Evolutionary conservation across 2,888 invertebrate genomes (phyloP).

Genomic region (Epirrhoe alternata): DNA sequence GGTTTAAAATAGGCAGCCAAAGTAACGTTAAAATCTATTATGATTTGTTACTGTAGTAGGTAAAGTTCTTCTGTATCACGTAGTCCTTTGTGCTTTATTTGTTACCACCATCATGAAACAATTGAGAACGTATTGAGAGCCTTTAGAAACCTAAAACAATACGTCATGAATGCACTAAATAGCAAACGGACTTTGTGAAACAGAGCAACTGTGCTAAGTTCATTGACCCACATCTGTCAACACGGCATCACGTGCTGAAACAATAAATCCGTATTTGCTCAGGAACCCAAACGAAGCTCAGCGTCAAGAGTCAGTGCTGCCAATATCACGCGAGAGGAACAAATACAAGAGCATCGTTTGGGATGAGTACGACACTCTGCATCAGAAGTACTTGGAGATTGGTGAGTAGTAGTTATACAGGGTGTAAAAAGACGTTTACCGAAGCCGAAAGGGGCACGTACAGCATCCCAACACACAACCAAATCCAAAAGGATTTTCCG

Average conservation of each 20-base stretch:
- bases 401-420: conserved; percentile 90
- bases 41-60: too few relatives aligned
- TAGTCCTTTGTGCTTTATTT: too few relatives aligned
- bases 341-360: conserved; percentile 93
- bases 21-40: too few relatives aligned
- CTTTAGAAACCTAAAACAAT: too few relatives aligned
- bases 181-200: neutral
- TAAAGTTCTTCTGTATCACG: too few relatives aligned
- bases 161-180: neutral
- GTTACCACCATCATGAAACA: too few relatives aligned
- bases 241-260: conserved; percentile 25
- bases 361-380: conserved; percentile 96
- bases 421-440: too few relatives aligned
- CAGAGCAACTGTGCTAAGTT: neutral
- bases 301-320: conserved; percentile 90
- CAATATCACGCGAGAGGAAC: conserved; percentile 93
- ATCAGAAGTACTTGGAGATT: conserved; percentile 97
- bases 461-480: too few relatives aligned
- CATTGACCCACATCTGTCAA: conserved; percentile 11
- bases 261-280: conserved; percentile 40
- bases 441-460: too few relatives aligned
- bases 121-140: too few relatives aligned
- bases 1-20: too few relatives aligned
- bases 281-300: conserved; percentile 95
- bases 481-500: too few relatives aligned